A percentile compares a stretch with the other conserved stretches of the same genome.
Evolutionary conservation across 1,140 invertebrate species (phyloP).

Genomic region (Drosophila varians): DNA sequence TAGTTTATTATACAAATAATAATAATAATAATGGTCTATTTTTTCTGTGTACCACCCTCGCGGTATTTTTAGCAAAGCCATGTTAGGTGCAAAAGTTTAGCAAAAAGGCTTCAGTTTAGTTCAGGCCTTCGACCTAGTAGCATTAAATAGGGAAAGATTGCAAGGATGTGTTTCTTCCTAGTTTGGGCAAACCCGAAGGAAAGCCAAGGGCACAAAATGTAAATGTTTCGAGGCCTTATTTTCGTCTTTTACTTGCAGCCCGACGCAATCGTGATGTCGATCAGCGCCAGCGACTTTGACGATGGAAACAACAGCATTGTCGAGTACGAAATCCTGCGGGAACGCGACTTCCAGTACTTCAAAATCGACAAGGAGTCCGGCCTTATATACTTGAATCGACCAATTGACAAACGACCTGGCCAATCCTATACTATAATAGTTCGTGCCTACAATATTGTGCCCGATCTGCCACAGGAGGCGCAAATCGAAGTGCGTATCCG

Average conservation of each 20-base stretch:
- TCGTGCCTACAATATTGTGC: conserved; percentile 90
- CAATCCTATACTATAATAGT: conserved; percentile 90
- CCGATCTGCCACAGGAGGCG: conserved; percentile 85
- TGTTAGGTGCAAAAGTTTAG: background rate
- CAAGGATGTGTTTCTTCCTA: conserved; percentile 39
- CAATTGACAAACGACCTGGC: conserved; percentile 86
- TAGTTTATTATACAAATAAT: no score
- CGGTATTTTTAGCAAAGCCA: conserved; percentile 28
- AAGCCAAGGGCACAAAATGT: conserved; percentile 15
- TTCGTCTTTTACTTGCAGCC: conserved; percentile 63
- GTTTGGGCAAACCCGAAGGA: conserved; percentile 52
- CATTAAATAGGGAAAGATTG: conserved; percentile 6
- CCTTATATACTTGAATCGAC: conserved; percentile 90
- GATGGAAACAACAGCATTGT: conserved; percentile 93
- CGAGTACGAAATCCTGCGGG: conserved; percentile 86
- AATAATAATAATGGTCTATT: no score
- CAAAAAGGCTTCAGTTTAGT: conserved; percentile 28
- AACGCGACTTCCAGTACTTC: conserved; percentile 89
- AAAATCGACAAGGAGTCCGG: conserved; percentile 90
- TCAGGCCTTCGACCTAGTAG: conserved; percentile 4
- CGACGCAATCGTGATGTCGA: conserved; percentile 90
- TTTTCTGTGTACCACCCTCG: no score
- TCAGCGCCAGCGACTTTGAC: conserved; percentile 94
- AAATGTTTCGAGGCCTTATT: conserved; percentile 23
- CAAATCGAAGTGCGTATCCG: conserved; percentile 91